phyloP scores from a whole-genome alignment of 2,797 vertebrate genomes.

The Alcedo atthis region DNA sequence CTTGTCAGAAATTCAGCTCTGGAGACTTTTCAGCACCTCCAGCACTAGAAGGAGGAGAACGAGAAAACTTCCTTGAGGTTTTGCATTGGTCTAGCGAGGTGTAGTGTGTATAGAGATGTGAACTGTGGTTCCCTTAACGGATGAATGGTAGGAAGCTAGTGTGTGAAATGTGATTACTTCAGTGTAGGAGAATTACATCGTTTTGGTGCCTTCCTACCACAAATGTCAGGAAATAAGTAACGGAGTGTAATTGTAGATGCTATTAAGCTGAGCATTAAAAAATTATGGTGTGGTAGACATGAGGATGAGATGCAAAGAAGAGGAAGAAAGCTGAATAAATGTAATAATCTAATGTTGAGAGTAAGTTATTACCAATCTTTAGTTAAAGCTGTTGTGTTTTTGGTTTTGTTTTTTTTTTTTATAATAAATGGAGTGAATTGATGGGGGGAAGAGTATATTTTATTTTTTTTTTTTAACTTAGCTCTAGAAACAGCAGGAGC shows the following conservation, averaged over 20 bases:
- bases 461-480: not conserved
- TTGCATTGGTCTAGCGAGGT: not conserved
- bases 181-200: not conserved
- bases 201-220: slow-evolving; percentile 1
- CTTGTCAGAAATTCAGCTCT: not conserved
- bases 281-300: not conserved
- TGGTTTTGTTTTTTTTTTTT: too few species aligned
- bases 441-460: not conserved
- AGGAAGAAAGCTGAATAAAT: not conserved
- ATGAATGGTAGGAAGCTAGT: not conserved
- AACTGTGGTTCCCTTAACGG: not conserved
- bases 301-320: not conserved
- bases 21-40: not conserved
- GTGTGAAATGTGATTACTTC: not conserved
- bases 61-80: not conserved
- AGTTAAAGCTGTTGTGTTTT: not conserved
- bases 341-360: not conserved
- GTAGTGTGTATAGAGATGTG: not conserved
- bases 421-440: not conserved
- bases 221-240: slow-evolving; percentile 24
- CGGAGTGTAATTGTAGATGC: not conserved
- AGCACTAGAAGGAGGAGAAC: not conserved
- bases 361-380: not conserved
- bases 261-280: not conserved
- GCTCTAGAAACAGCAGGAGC: not conserved